Percentiles rank a stretch among this genome's conserved stretches.
phyloP scores from a whole-genome alignment of 2,888 invertebrate genomes.

The Caenorhabditis imperialis region DNA sequence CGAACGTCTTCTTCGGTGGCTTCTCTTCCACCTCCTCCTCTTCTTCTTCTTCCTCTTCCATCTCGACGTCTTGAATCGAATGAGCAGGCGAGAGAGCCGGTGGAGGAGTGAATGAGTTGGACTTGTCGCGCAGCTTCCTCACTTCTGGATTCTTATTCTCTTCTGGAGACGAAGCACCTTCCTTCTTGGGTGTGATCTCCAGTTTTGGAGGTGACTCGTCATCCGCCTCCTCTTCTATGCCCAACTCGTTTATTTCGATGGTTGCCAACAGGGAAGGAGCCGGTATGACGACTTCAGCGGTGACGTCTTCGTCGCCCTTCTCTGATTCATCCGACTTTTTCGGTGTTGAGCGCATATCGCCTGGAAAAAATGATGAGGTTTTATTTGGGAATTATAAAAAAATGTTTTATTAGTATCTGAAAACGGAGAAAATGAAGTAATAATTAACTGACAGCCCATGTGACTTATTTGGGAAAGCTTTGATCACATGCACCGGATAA shows the following conservation, averaged over 20 bases:
- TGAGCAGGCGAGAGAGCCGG: slow-evolving; percentile 37
- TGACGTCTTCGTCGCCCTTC: not conserved
- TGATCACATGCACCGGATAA: too few species aligned
- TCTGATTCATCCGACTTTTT: too few species aligned
- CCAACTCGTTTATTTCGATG: not conserved
- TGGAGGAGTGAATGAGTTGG: slow-evolving; percentile 18
- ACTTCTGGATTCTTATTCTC: slow-evolving; percentile 20
- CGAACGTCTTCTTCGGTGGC: slow-evolving; percentile 3
- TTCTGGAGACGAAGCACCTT: not conserved
- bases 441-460: too few species aligned
- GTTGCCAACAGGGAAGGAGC: not conserved
- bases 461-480: too few species aligned
- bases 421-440: too few species aligned
- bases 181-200: not conserved
- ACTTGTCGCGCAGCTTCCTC: not conserved
- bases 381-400: too few species aligned
- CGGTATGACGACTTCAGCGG: slow-evolving; percentile 9
- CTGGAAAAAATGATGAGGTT: too few species aligned
- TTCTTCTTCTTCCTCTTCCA: slow-evolving; percentile 1
- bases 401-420: too few species aligned
- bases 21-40: not conserved
- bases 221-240: not conserved
- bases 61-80: slow-evolving; percentile 18
- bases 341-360: too few species aligned
- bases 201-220: not conserved